Base-by-base conservation (phyloP, 2,888 invertebrate species). In the Phorcus lineatus region DNA sequence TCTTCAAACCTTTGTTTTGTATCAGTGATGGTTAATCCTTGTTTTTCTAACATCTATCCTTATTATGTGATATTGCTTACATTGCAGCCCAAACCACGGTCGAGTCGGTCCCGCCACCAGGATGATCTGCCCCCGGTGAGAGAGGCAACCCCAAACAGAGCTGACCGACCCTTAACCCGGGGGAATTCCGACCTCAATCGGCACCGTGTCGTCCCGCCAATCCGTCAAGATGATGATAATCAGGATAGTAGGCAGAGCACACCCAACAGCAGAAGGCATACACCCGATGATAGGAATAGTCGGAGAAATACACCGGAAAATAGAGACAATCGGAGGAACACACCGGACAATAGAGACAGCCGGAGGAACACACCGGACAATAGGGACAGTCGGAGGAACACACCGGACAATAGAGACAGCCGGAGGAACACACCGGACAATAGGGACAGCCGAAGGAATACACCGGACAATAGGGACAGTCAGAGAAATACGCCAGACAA, bases 121-220 rank as follows among this genome's bases (percentile, higher is more conserved):
- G 70, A 70, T 17, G 70, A 70, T n/a, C 36, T 70, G 11, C 70
- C 70, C 11, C 70, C 70, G 17, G 70, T 70, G 36, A 70, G 70
- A 11, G 70, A 70, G 40, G 16, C 70, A n/a, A 70, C 70, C 11
- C 70, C 70, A 2, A 28, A 36, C 17, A 70, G 40, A 19, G 17
- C 16, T 36, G 70, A 70, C 19, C 70, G 70, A 36, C 70, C 70
- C 36, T 19, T 70, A 9, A 17, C 31, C 19, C 31, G 70, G n/a
- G 70, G 19, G 17, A 19, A 62, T n/a, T 78, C 77, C 16, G 77
- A 78, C 47, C 66, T 78, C 40, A 78, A 78, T 24, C 22, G 40
- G 13, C 66, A 78, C 40, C 22, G 36, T 1, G 77, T 78, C 1
- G 52, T 78, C 9, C 77, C 77, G 9, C 77, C 77, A 9, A 78